These are phyloP conservation scores for Panurus biarmicus DNA, from an alignment of 2,113 vertebrate species.

Conservation along the genomic window DNA sequence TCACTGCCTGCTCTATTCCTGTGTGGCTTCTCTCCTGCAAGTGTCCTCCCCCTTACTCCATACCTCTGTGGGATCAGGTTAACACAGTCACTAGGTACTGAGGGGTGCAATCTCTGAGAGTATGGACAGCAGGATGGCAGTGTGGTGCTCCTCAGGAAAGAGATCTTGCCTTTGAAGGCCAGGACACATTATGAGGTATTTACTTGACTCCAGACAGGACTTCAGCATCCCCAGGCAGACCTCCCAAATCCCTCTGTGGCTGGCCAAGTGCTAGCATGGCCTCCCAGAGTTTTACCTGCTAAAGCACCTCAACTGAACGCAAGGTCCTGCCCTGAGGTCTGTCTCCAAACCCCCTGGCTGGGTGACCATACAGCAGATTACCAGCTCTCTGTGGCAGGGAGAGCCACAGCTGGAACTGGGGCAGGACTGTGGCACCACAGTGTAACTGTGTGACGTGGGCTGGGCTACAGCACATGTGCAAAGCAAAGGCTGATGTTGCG, in stretches of 20 bases:
- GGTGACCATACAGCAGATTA: not conserved
- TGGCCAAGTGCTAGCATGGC: not conserved
- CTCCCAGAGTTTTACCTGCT: not conserved
- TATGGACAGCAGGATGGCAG: not conserved
- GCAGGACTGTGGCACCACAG: fast-evolving
- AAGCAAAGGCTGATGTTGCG: not conserved
- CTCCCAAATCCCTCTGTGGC: not conserved
- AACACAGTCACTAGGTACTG: not conserved
- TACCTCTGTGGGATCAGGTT: not conserved
- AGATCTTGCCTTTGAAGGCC: not conserved
- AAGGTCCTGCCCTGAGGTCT: not conserved
- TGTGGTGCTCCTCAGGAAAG: not conserved
- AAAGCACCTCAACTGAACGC: not conserved
- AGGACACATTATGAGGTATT: not conserved
- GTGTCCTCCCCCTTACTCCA: not conserved
- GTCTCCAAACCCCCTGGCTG: not conserved
- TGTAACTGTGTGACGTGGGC: not conserved
- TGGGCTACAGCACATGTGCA: not conserved
- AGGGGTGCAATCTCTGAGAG: not conserved
- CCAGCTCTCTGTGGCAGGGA: not conserved
- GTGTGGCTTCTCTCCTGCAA: not conserved
- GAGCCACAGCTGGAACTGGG: not conserved
- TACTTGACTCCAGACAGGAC: not conserved
- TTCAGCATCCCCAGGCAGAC: not conserved
- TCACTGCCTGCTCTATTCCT: not conserved